Evolutionary conservation across 2,888 invertebrate genomes (phyloP).

Genomic region (Agonopterix subpropinquella): DNA sequence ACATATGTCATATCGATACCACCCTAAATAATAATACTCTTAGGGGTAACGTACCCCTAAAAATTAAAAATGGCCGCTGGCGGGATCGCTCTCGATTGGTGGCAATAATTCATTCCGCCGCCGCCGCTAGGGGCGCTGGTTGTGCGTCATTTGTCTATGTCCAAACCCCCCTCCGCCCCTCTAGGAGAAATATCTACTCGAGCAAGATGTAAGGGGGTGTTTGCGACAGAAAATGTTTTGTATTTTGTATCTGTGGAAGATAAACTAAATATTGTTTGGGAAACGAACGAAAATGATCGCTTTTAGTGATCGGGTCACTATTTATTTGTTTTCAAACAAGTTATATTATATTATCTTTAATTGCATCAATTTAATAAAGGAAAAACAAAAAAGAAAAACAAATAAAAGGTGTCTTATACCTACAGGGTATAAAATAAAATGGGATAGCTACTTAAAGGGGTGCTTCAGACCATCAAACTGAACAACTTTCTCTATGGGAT

Average conservation of each 20-base stretch:
- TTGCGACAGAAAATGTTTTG: slow-evolving; percentile 35
- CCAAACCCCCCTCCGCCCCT: slow-evolving; percentile 30
- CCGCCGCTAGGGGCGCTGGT: slow-evolving; percentile 49
- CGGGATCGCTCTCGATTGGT: slow-evolving; percentile 68
- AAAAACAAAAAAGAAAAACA: too few relatives aligned
- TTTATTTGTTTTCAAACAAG: too few relatives aligned
- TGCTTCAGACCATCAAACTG: too few relatives aligned
- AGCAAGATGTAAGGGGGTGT: slow-evolving; percentile 50
- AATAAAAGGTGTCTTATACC: too few relatives aligned
- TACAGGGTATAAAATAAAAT: too few relatives aligned
- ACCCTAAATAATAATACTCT: slow-evolving; percentile 47
- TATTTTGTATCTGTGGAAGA: slow-evolving; percentile 19
- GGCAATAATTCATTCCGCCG: slow-evolving; percentile 66
- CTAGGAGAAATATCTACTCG: slow-evolving; percentile 48
- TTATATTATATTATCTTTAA: too few relatives aligned
- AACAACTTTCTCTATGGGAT: too few relatives aligned
- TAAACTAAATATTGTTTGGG: slow-evolving; percentile 6
- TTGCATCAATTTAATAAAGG: too few relatives aligned
- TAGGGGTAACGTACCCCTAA: slow-evolving; percentile 65
- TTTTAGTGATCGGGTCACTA: too few relatives aligned
- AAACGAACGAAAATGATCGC: too few relatives aligned
- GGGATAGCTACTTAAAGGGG: too few relatives aligned
- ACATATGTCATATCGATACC: slow-evolving; percentile 20
- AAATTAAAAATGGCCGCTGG: slow-evolving; percentile 73
- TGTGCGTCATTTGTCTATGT: slow-evolving; percentile 68